A percentile compares a stretch with the other conserved stretches of the same genome.
These are phyloP conservation scores for Calephelis virginiensis DNA, from an alignment of 1,140 invertebrate species.

Conservation along the genomic window DNA sequence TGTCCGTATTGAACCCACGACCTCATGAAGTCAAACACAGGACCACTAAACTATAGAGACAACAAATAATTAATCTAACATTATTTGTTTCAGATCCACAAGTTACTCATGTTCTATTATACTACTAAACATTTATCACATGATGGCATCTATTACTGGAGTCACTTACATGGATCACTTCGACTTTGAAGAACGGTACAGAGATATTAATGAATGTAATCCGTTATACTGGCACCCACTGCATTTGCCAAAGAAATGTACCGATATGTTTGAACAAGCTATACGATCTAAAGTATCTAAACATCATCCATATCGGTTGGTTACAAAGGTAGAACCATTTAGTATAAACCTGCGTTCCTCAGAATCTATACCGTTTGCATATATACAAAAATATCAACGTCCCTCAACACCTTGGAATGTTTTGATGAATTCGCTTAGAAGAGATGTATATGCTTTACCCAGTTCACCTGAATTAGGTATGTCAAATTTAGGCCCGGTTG, in stretches of 20 bases:
- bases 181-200: slow-evolving; percentile 56
- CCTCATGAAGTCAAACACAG: no score
- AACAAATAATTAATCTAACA: background rate
- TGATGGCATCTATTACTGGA: slow-evolving; percentile 47
- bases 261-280: slow-evolving; percentile 46
- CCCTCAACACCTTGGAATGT: slow-evolving; percentile 23
- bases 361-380: background rate
- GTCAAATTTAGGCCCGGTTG: slow-evolving; percentile 46
- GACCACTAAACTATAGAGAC: background rate
- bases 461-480: slow-evolving; percentile 41
- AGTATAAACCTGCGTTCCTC: background rate
- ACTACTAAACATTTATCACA: background rate
- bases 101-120: background rate
- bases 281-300: slow-evolving; percentile 37
- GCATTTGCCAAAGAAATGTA: slow-evolving; percentile 56
- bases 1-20: no score
- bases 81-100: slow-evolving; percentile 4
- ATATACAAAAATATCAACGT: background rate
- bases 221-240: slow-evolving; percentile 62
- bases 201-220: slow-evolving; percentile 55
- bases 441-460: slow-evolving; percentile 45
- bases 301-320: slow-evolving; percentile 33
- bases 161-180: slow-evolving; percentile 64
- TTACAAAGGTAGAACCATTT: slow-evolving; percentile 5
- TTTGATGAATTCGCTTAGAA: slow-evolving; percentile 44